These are phyloP conservation scores for Paedocypris micromegethes DNA, from an alignment of 2,797 vertebrate species.

Conservation along the genomic window DNA sequence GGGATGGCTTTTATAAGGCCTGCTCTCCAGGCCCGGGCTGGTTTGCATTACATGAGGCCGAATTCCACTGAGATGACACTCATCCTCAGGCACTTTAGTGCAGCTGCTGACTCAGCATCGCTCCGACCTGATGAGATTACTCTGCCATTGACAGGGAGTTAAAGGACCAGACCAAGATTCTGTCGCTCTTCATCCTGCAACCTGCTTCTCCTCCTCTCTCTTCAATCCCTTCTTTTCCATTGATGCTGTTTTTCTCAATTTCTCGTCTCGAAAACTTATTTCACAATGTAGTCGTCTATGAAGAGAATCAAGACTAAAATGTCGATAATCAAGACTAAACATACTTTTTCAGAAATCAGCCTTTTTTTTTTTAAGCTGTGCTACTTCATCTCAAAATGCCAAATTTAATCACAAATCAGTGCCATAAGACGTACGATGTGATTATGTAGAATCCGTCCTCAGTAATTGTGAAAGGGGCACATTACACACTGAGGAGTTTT, in stretches of 20 bases:
- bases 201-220: conserved; percentile 3
- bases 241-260: not conserved
- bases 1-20: conserved; percentile 60
- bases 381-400: too few species aligned
- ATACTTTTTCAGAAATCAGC: too few species aligned
- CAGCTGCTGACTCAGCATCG: conserved; percentile 85
- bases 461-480: too few species aligned
- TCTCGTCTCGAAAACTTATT: too few species aligned
- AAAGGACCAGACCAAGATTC: conserved; percentile 73
- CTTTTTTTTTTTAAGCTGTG: too few species aligned
- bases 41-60: conserved; percentile 90
- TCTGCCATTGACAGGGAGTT: conserved; percentile 80
- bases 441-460: too few species aligned
- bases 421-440: too few species aligned
- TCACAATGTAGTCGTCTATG: too few species aligned
- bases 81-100: conserved; percentile 87
- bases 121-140: conserved; percentile 86
- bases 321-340: too few species aligned
- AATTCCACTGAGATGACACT: conserved; percentile 88
- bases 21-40: conserved; percentile 68
- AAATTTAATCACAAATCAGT: too few species aligned
- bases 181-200: conserved; percentile 5
- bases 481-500: too few species aligned
- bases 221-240: conserved; percentile 21
- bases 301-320: too few species aligned